Base-by-base conservation (phyloP, 2,113 vertebrate species). In the Isurus oxyrinchus region DNA sequence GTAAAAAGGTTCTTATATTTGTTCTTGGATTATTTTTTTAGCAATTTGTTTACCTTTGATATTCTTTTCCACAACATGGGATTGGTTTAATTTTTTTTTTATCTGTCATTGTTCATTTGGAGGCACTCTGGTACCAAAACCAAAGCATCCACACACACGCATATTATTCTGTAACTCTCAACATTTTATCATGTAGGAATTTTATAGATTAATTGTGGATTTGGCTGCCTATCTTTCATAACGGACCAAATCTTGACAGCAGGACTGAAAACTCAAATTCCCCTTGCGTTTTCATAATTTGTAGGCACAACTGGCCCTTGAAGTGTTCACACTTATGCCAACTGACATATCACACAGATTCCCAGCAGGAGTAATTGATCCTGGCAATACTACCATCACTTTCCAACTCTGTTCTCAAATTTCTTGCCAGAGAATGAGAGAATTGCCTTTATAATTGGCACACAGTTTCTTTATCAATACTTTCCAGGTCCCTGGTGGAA, bases 361-460 rank as follows among this genome's bases (percentile, higher is more conserved):
- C 94, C 44, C 94, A 49, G 44, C 44, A 69, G 66, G 40, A 69
- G 94, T 31, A 27, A 72, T 95, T 44, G 94, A 95, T 95, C 63
- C 16, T 8, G 23, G n/a, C n/a, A 67, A 40, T 8, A n/a, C 87
- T 55, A 63, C 90, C n/a, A 63, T 63, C 59, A 66, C 14, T 94
- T 69, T 72, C 66, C 23, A 95, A 53, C 94, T 95, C 66, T 72
- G 23, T 72, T 95, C 44, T 69, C 94, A 95, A 69, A 69, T 95
- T 31, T 69, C 44, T 69, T 72, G 44, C 63, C 25, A 95, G 94
- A 69, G 40, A 67, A 49, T 40, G n/a, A 95, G 94, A 53, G 94
- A 95, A 95, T 53, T 69, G 66, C 63, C 94, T 95, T 95, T 95
- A 53, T 95, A 95, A 69, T 95, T 95, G 94, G 94, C 94, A 95